These are phyloP conservation scores for Rhinichthys osculus DNA, from an alignment of 2,797 vertebrate species.

Conservation along the genomic window DNA sequence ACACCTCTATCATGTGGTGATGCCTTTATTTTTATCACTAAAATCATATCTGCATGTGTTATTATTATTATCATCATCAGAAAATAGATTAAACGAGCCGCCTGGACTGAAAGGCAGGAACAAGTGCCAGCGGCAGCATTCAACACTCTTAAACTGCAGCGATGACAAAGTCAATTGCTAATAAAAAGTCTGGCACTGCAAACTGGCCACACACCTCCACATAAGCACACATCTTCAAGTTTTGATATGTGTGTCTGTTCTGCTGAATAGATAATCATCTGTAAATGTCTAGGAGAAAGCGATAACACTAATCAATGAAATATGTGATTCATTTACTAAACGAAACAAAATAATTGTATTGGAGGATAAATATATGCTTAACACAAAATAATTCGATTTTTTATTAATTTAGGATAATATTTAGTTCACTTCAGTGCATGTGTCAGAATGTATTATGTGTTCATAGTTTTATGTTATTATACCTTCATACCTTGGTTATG, in stretches of 20 bases:
- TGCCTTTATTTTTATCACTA: neutral
- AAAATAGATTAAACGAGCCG: slow-evolving; percentile 8
- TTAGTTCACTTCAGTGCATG: neutral
- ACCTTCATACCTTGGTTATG: neutral
- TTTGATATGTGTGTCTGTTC: neutral
- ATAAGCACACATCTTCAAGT: neutral
- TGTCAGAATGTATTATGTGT: neutral
- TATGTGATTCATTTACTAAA: neutral
- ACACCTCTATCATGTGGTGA: slow-evolving; percentile 6
- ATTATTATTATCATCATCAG: neutral
- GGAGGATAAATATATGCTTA: neutral
- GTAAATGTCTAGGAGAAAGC: neutral
- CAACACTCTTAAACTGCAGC: neutral
- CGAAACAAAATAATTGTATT: neutral
- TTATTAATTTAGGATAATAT: neutral
- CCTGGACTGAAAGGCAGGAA: slow-evolving; percentile 5
- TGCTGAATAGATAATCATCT: neutral
- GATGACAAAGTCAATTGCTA: slow-evolving; percentile 5
- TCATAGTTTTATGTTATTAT: neutral
- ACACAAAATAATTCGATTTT: neutral
- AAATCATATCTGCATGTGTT: neutral
- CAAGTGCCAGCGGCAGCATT: slow-evolving; percentile 26
- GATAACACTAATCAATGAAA: slow-evolving; percentile 5
- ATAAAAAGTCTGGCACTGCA: slow-evolving; percentile 16
- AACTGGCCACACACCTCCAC: slow-evolving; percentile 18